A percentile compares a stretch with the other conserved stretches of the same genome.
Evolutionary conservation across 2,113 vertebrate species (phyloP).

Genomic region (Channa maculata): DNA sequence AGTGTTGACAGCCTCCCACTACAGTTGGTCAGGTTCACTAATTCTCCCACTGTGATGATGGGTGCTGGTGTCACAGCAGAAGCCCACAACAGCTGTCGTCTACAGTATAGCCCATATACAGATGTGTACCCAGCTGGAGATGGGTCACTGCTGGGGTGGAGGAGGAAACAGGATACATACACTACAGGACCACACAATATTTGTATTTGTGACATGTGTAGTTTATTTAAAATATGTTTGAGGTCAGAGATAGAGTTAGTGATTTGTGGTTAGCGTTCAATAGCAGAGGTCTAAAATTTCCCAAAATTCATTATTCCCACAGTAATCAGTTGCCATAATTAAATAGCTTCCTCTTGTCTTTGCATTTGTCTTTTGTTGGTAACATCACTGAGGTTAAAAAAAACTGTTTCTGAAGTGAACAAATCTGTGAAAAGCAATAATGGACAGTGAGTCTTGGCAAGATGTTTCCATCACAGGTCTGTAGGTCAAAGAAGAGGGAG

Average conservation of each 20-base stretch:
- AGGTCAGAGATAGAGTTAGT: neutral
- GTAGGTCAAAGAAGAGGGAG: conserved; percentile 66
- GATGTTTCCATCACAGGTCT: conserved; percentile 51
- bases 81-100: conserved; percentile 58
- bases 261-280: neutral
- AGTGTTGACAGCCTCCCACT: conserved; percentile 33
- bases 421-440: neutral
- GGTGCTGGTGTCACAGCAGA: conserved; percentile 41
- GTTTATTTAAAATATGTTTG: conserved; percentile 1
- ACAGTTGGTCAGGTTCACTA: conserved; percentile 31
- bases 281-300: neutral
- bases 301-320: neutral
- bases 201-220: conserved; percentile 5
- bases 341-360: neutral
- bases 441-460: neutral
- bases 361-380: neutral
- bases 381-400: neutral
- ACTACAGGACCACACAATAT: neutral
- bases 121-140: conserved; percentile 65
- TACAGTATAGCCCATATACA: conserved; percentile 31
- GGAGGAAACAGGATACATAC: neutral
- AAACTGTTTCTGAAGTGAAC: neutral
- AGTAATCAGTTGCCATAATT: neutral
- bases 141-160: conserved; percentile 3
- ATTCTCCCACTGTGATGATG: conserved; percentile 47